phyloP scores from a whole-genome alignment of 2,797 vertebrate species.

The Galagoides demidoff region DNA sequence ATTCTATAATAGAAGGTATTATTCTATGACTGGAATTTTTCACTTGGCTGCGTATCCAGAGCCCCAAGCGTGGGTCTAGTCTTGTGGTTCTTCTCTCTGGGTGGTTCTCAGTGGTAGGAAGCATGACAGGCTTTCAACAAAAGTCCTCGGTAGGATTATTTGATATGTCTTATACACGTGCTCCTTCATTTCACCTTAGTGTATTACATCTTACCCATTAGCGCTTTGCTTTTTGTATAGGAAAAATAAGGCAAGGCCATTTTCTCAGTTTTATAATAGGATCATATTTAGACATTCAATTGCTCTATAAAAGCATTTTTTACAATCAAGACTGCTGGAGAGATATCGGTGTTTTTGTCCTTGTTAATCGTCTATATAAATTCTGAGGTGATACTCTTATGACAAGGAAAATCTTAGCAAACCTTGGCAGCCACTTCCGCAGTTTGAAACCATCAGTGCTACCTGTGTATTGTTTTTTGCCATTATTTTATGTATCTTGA shows the following conservation, averaged over 20 bases:
- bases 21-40: neutral
- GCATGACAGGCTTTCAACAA: neutral
- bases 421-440: neutral
- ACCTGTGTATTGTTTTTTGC: neutral
- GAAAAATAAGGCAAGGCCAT: neutral
- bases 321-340: neutral
- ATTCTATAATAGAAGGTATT: neutral
- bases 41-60: neutral
- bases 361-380: neutral
- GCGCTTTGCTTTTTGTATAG: neutral
- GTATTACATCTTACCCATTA: neutral
- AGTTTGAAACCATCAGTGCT: neutral
- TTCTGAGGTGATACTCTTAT: neutral
- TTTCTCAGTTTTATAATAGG: neutral
- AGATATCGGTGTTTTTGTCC: neutral
- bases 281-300: neutral
- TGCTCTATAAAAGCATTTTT: neutral
- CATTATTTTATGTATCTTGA: neutral
- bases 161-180: neutral
- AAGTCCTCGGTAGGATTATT: neutral
- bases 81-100: neutral
- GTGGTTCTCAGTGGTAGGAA: neutral
- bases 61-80: neutral
- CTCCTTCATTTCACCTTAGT: neutral
- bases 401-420: conserved; percentile 2